phyloP scores from a whole-genome alignment of 2,113 vertebrate species.

The Paramormyrops kingsleyae region DNA sequence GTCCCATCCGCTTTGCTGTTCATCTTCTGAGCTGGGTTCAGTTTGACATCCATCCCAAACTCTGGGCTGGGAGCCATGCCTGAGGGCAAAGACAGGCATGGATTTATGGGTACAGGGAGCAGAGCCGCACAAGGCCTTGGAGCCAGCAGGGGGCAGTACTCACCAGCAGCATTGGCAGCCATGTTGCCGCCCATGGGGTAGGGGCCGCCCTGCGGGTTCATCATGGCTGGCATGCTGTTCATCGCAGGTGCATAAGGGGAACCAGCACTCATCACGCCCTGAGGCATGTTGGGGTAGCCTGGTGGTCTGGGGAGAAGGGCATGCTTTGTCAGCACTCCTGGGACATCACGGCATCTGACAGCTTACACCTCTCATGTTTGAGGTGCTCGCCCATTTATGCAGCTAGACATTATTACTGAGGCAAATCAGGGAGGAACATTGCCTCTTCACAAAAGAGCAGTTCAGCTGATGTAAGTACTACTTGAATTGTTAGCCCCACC shows the following conservation, averaged over 20 bases:
- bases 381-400: neutral
- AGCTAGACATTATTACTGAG: neutral
- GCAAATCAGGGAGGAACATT: neutral
- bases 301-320: constrained; percentile 66
- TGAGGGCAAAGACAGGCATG: constrained; percentile 33
- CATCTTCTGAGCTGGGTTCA: constrained; percentile 81
- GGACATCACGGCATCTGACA: neutral
- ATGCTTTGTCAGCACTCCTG: neutral
- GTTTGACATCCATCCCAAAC: constrained; percentile 87
- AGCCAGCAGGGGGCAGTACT: constrained; percentile 30
- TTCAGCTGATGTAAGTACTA: neutral
- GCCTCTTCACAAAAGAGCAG: neutral
- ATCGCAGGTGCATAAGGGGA: constrained; percentile 87
- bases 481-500: neutral
- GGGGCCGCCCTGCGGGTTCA: constrained; percentile 86
- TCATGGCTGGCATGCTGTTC: constrained; percentile 96
- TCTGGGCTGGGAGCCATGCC: constrained; percentile 90
- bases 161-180: constrained; percentile 88
- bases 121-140: neutral
- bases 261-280: constrained; percentile 89
- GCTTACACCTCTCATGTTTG: neutral
- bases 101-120: neutral
- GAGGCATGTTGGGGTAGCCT: constrained; percentile 88
- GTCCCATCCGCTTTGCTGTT: constrained; percentile 95
- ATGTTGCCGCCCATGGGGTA: constrained; percentile 87